Evolutionary conservation across 2,888 invertebrate genomes (phyloP), one percentile per base, ranked within the genome.

Genomic region (Cheilosia urbana): DNA sequence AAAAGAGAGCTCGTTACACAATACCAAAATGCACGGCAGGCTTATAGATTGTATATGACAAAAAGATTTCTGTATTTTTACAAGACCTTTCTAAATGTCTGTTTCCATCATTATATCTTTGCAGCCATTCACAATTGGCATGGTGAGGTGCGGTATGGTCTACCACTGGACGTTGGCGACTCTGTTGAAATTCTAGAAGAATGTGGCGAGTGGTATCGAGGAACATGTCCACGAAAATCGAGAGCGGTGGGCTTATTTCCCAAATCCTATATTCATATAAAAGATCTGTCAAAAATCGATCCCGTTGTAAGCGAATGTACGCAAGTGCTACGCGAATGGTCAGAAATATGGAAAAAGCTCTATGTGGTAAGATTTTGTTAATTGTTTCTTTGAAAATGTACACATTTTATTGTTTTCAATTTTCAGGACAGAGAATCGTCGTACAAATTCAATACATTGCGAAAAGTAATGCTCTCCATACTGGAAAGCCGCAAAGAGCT

Each of bases 251-350:
- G 92, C 1, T 95, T 98, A 84, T 98, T 97, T 90, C 97, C 98
- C 19, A 95, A 96, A 88, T 95, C 96, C 51, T 97, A 97, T 90
- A 95, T 97, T 89, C 95, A 97, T 68, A 97, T 97, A 88, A 96
- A 97, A 91, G 97, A 97, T 89, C 96, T 97, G 79, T 94, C 97
- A 15, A 94, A 97, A 88, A 97, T 97, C 89, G 98, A 98, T 93
- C 95, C 97, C 0, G 95, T 98, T n/a, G 97, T 98, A 1, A 94
- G 96, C 66, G 98, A 98, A 93, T 97, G 98, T 69, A 97, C 97
- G 0, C 95, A 97, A 87, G 98, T 98, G 0, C 93, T 98, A 55
- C 93, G 98, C 90, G 98, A 98, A 95, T 98, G 98, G 98, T 96
- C 96, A 17, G 94, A 96, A 88, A 95, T 97, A 87, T 98, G 98